phyloP scores from a whole-genome alignment of 2,888 invertebrate species.

The Cataglyphis rosenhaueri region DNA sequence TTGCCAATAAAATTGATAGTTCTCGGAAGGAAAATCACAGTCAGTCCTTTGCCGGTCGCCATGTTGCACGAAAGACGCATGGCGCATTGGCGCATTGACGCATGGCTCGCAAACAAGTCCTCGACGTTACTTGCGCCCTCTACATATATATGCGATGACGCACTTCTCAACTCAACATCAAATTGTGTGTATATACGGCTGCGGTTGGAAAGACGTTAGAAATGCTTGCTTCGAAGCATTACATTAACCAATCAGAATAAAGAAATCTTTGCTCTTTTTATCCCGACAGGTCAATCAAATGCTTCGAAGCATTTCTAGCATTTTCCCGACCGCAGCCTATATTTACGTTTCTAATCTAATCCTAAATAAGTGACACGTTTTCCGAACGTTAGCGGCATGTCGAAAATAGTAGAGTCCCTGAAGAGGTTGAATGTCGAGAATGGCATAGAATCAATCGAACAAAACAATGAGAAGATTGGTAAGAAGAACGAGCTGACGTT shows the following conservation, averaged over 20 bases:
- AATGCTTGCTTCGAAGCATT: no score
- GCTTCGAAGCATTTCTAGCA: no score
- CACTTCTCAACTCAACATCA: background rate
- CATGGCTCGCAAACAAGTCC: background rate
- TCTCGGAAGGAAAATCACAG: slow-evolving; percentile 82
- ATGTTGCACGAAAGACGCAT: slow-evolving; percentile 83
- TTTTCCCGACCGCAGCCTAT: no score
- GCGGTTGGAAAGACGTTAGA: no score
- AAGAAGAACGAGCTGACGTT: slow-evolving; percentile 72
- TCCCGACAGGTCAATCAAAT: no score
- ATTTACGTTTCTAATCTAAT: background rate
- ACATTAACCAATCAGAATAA: no score
- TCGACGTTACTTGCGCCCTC: no score
- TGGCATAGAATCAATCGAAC: slow-evolving; percentile 39
- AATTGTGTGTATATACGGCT: no score
- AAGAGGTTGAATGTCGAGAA: slow-evolving; percentile 77
- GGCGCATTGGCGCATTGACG: slow-evolving; percentile 46
- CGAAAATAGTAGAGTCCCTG: slow-evolving; percentile 77
- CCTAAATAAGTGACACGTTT: background rate
- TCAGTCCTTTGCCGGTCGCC: slow-evolving; percentile 85
- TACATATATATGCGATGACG: background rate
- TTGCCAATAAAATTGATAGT: slow-evolving; percentile 81
- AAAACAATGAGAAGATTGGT: slow-evolving; percentile 25
- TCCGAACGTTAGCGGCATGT: slow-evolving; percentile 67
- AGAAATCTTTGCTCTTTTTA: no score